Conservation (phyloP, 1,140 invertebrate genomes). For the Drosophila ambigua region DNA sequence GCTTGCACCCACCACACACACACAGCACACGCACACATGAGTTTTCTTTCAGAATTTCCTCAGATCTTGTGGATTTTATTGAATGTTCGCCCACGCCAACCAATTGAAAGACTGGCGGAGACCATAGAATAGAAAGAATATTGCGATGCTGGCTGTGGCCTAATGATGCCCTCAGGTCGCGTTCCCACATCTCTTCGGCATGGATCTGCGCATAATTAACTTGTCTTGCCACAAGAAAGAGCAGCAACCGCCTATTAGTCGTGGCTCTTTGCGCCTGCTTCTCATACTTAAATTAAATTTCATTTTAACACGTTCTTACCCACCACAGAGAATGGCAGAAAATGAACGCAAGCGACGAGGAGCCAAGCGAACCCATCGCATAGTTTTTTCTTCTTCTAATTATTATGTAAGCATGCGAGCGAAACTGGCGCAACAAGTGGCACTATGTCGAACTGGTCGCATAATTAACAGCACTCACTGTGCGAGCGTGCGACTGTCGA, state of each 20-base stretch:
- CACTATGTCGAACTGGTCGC: constrained; percentile 21
- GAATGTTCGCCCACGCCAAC: constrained; percentile 30
- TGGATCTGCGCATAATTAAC: constrained; percentile 68
- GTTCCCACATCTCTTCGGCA: constrained; percentile 43
- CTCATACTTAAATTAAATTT: constrained; percentile 79
- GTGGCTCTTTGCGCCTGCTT: constrained; percentile 47
- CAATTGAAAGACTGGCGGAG: constrained; percentile 29
- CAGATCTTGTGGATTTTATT: constrained; percentile 29
- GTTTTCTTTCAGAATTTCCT: constrained; percentile 23
- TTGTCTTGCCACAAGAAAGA: constrained; percentile 57
- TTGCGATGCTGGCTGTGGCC: constrained; percentile 43
- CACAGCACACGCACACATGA: constrained; percentile 6
- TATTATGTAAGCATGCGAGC: constrained; percentile 81
- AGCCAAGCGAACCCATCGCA: constrained; percentile 40
- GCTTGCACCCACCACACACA: constrained; percentile 3
- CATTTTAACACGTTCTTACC: constrained; percentile 76
- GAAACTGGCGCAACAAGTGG: constrained; percentile 55
- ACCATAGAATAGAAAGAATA: background rate
- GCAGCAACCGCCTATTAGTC: constrained; percentile 64
- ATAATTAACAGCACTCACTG: constrained; percentile 64
- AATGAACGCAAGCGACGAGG: constrained; percentile 1
- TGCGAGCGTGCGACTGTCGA: constrained; percentile 26
- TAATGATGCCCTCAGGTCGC: constrained; percentile 30
- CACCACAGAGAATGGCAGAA: constrained; percentile 11
- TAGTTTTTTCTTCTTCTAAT: constrained; percentile 50